phyloP scores from a whole-genome alignment of 64 coral and sea anemone species.

The Actinia equina region DNA sequence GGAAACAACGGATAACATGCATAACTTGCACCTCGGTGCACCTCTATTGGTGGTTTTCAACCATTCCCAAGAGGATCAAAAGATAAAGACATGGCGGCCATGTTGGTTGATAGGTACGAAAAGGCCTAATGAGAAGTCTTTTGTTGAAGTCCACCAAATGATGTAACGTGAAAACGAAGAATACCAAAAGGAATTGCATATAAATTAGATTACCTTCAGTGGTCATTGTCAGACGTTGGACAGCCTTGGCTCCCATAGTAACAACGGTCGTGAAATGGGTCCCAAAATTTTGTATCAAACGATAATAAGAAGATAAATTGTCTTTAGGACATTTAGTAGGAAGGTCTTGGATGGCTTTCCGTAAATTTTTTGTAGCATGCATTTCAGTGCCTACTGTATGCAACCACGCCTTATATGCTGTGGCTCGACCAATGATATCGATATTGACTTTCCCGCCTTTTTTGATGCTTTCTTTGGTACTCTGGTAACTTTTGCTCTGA shows the following conservation, averaged over 20 bases:
- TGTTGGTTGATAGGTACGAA: too few relatives aligned
- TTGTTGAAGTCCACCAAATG: too few relatives aligned
- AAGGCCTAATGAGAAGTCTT: too few relatives aligned
- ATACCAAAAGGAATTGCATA: too few relatives aligned
- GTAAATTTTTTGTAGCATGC: neutral
- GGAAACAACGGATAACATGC: neutral
- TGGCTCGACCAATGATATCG: neutral
- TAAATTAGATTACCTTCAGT: neutral
- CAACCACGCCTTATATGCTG: neutral
- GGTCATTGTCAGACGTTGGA: neutral
- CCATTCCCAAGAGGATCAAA: too few relatives aligned
- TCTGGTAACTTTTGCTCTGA: constrained; percentile 4
- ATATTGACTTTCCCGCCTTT: constrained; percentile 9
- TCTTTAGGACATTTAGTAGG: neutral
- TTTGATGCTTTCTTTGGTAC: constrained; percentile 7
- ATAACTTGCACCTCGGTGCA: too few relatives aligned
- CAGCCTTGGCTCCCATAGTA: neutral
- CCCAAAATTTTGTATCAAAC: neutral
- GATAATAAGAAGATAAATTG: neutral
- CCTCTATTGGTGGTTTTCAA: too few relatives aligned
- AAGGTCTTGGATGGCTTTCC: neutral
- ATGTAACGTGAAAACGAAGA: too few relatives aligned
- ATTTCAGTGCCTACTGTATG: neutral
- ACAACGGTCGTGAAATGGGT: neutral
- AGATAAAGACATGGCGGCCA: too few relatives aligned